These are phyloP conservation scores for Picathartes gymnocephalus DNA, from an alignment of 2,113 vertebrate species.

Conservation along the genomic window DNA sequence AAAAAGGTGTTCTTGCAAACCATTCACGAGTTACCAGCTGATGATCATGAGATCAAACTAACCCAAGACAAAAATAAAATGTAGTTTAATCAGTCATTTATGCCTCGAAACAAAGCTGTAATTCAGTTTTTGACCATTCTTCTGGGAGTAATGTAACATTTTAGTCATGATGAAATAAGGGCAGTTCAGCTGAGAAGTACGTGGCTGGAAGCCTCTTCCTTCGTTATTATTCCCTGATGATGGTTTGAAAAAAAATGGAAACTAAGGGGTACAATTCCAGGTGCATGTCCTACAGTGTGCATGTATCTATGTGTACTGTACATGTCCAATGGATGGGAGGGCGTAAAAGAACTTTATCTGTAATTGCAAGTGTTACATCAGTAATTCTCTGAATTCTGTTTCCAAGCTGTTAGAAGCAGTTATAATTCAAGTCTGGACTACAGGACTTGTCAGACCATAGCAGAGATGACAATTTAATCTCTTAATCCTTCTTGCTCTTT, in stretches of 20 bases:
- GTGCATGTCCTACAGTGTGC: neutral
- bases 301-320: neutral
- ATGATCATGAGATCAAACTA: neutral
- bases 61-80: neutral
- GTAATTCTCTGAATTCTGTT: constrained; percentile 10
- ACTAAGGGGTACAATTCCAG: neutral
- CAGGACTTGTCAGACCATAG: constrained; percentile 11
- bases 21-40: neutral
- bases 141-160: neutral
- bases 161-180: neutral
- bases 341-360: neutral
- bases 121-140: constrained; percentile 6
- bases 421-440: constrained; percentile 1
- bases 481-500: constrained; percentile 63
- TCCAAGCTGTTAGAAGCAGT: constrained; percentile 29
- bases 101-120: neutral
- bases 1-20: neutral
- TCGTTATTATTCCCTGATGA: neutral
- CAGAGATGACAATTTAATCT: constrained; percentile 60
- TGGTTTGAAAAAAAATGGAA: neutral
- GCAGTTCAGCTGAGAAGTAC: neutral
- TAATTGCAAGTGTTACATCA: neutral
- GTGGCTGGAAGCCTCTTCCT: neutral
- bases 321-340: neutral
- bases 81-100: neutral